These are phyloP conservation scores for Phengaris arion DNA, from an alignment of 2,888 invertebrate species.

Conservation along the genomic window DNA sequence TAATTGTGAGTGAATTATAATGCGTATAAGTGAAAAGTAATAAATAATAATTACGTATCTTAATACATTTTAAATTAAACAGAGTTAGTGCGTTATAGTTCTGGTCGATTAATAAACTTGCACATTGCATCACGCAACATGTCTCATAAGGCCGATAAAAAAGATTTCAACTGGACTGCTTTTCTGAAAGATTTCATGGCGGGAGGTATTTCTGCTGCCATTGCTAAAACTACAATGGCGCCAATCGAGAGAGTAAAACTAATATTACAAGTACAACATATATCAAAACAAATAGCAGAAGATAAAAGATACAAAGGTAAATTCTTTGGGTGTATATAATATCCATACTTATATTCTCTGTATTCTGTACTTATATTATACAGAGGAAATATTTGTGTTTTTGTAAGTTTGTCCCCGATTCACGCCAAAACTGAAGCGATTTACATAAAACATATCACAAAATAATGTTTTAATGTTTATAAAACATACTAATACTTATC, in stretches of 20 bases:
- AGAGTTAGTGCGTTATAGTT: not conserved
- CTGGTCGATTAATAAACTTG: not conserved
- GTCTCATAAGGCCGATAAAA: conserved; percentile 42
- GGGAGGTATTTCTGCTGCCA: conserved; percentile 94
- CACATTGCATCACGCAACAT: not conserved
- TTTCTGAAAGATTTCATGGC: conserved; percentile 94
- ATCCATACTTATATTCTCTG: too few species aligned
- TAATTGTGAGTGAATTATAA: not conserved
- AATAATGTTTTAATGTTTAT: too few species aligned
- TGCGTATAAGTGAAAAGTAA: not conserved
- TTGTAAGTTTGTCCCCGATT: too few species aligned
- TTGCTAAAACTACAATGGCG: conserved; percentile 96
- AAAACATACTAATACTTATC: too few species aligned
- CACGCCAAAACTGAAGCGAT: too few species aligned
- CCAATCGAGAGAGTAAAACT: conserved; percentile 97
- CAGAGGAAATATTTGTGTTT: too few species aligned
- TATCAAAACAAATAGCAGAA: conserved; percentile 91
- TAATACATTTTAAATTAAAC: not conserved
- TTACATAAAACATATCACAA: too few species aligned
- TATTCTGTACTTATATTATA: too few species aligned
- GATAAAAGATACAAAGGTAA: conserved; percentile 92
- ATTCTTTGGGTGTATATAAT: not conserved
- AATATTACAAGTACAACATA: conserved; percentile 95
- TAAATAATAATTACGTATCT: not conserved
- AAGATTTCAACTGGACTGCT: conserved; percentile 73